Conservation (phyloP, 2,888 invertebrate genomes). For the Yponomeuta plumbellus region DNA sequence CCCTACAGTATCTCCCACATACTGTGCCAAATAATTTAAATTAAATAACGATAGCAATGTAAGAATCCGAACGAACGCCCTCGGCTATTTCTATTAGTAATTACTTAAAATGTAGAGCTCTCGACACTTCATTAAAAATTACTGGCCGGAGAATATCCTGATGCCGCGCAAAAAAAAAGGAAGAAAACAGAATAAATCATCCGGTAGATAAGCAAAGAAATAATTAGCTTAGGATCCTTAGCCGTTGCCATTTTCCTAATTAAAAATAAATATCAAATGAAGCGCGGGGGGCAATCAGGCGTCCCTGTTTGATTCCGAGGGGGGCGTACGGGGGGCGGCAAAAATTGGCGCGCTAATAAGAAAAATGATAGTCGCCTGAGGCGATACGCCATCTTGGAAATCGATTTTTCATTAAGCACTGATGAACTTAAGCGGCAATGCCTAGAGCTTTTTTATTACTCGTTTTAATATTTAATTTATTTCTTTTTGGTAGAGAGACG, state of each 20-base stretch:
- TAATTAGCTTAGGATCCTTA: slow-evolving; percentile 53
- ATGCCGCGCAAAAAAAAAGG: slow-evolving; percentile 15
- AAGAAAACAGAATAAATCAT: slow-evolving; percentile 59
- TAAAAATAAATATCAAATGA: slow-evolving; percentile 73
- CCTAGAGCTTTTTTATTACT: background rate
- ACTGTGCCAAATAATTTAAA: background rate
- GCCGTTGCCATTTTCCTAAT: slow-evolving; percentile 56
- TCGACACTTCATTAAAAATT: slow-evolving; percentile 21
- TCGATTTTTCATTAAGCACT: slow-evolving; percentile 55
- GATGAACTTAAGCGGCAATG: slow-evolving; percentile 37
- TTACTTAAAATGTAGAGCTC: slow-evolving; percentile 9
- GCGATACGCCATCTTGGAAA: slow-evolving; percentile 32
- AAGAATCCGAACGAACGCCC: background rate
- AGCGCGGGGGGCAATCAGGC: slow-evolving; percentile 38
- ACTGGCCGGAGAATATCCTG: slow-evolving; percentile 16
- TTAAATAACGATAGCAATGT: background rate
- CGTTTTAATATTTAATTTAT: slow-evolving; percentile 4
- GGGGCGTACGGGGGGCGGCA: background rate
- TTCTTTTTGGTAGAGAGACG: background rate
- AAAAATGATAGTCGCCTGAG: slow-evolving; percentile 25
- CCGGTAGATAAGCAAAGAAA: slow-evolving; percentile 63
- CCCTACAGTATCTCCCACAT: too few relatives aligned
- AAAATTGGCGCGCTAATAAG: slow-evolving; percentile 21
- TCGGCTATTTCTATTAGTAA: slow-evolving; percentile 15
- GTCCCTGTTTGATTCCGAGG: slow-evolving; percentile 17